Evolutionary conservation across 2,888 invertebrate species (phyloP).

Genomic region (Allolobophora icterica): DNA sequence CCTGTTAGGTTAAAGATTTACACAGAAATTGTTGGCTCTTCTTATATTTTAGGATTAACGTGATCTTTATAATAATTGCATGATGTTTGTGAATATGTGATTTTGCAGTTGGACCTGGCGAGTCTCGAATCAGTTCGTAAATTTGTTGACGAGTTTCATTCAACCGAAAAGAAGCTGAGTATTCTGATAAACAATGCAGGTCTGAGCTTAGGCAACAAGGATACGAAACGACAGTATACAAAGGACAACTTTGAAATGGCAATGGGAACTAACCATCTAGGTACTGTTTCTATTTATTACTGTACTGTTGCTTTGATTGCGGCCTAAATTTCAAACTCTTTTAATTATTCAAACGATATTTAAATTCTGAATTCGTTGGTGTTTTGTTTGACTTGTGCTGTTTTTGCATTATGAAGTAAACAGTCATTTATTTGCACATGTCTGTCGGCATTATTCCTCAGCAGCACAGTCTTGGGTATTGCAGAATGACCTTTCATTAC

Average conservation of each 20-base stretch:
- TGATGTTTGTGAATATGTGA: not conserved
- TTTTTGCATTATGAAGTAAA: too few species aligned
- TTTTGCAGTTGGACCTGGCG: slow-evolving; percentile 54
- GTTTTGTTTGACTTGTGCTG: too few species aligned
- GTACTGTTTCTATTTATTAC: slow-evolving; percentile 45
- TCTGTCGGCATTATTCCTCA: too few species aligned
- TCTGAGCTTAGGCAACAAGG: slow-evolving; percentile 69
- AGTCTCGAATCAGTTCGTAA: slow-evolving; percentile 53
- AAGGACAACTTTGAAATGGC: slow-evolving; percentile 57
- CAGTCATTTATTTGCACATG: too few species aligned
- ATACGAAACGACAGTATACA: slow-evolving; percentile 52
- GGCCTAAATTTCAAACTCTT: not conserved
- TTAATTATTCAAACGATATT: too few species aligned
- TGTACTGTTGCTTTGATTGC: too few species aligned
- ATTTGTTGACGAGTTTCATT: slow-evolving; percentile 57
- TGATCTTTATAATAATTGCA: not conserved
- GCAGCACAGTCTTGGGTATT: too few species aligned
- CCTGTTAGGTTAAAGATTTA: not conserved
- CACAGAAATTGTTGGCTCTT: too few species aligned
- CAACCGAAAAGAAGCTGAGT: slow-evolving; percentile 70
- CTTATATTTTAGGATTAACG: not conserved
- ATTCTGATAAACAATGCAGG: slow-evolving; percentile 90
- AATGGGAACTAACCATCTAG: slow-evolving; percentile 58
- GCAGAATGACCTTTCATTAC: too few species aligned
- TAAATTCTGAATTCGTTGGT: too few species aligned